phyloP scores from a whole-genome alignment of 2,888 invertebrate species.

The Syritta pipiens region DNA sequence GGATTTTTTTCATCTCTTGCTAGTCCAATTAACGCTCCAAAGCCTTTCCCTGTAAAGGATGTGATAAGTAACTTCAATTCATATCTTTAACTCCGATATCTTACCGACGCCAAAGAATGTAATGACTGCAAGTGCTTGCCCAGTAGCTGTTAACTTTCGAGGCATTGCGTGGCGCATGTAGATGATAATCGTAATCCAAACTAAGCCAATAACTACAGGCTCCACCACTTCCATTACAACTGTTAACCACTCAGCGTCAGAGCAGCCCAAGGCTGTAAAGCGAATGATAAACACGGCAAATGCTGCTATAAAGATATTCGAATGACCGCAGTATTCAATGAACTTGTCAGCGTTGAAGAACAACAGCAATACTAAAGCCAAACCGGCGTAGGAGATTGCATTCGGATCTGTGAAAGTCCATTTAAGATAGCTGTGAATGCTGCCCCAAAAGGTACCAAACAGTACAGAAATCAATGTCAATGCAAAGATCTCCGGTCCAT shows the following conservation, averaged over 20 bases:
- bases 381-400: conserved; percentile 72
- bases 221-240: conserved; percentile 86
- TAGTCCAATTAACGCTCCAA: conserved; percentile 85
- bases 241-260: conserved; percentile 82
- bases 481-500: conserved; percentile 87
- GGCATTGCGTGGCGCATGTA: conserved; percentile 91
- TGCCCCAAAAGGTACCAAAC: conserved; percentile 89
- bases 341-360: conserved; percentile 86
- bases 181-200: conserved; percentile 89
- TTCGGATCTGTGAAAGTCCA: conserved; percentile 81
- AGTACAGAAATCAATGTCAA: conserved; percentile 85
- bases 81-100: no score
- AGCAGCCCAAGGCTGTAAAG: conserved; percentile 83
- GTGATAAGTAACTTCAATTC: neutral
- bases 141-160: conserved; percentile 87
- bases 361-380: conserved; percentile 74
- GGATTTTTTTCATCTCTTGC: conserved; percentile 78
- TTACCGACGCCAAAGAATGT: conserved; percentile 88
- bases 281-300: conserved; percentile 89
- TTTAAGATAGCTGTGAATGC: conserved; percentile 88
- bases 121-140: conserved; percentile 88
- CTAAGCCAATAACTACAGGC: conserved; percentile 87
- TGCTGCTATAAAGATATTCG: conserved; percentile 90
- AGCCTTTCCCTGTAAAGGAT: conserved; percentile 84
- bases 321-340: conserved; percentile 90